Evolutionary conservation across 2,113 vertebrate species (phyloP).

Genomic region (Thunnus thynnus): DNA sequence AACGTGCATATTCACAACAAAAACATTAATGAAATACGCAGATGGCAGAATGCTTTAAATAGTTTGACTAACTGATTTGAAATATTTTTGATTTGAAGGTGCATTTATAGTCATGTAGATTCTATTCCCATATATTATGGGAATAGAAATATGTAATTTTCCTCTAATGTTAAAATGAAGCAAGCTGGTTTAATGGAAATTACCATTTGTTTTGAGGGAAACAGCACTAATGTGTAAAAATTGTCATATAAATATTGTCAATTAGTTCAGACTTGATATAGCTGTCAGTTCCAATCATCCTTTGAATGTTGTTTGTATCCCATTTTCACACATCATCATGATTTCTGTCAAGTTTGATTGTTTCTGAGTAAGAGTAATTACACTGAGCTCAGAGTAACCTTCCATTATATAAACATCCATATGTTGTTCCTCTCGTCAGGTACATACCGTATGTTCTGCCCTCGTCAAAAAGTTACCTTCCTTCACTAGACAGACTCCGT

Average conservation of each 20-base stretch:
- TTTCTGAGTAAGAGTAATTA: slow-evolving; percentile 43
- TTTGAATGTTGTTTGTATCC: slow-evolving; percentile 21
- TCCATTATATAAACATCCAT: slow-evolving; percentile 20
- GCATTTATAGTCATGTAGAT: neutral
- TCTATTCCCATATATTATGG: neutral
- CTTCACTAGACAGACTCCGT: too few relatives aligned
- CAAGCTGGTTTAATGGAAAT: neutral
- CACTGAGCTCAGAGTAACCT: slow-evolving; percentile 11
- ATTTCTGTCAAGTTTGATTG: slow-evolving; percentile 45
- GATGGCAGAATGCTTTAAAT: neutral
- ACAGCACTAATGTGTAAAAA: neutral
- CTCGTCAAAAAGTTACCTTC: too few relatives aligned
- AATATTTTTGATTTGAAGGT: neutral
- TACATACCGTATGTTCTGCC: too few relatives aligned
- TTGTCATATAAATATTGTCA: slow-evolving; percentile 18
- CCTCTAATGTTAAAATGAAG: neutral
- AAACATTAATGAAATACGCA: too few relatives aligned
- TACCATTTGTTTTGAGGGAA: neutral
- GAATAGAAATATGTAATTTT: neutral
- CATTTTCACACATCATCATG: slow-evolving; percentile 23
- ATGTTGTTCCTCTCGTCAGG: slow-evolving; percentile 11
- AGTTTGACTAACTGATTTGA: neutral
- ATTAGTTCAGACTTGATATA: slow-evolving; percentile 36
- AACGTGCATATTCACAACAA: too few relatives aligned
- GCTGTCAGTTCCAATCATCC: slow-evolving; percentile 55